Evolutionary conservation across 2,888 invertebrate genomes (phyloP), one percentile per base, ranked within the genome.

Genomic region (Ptilodon capucinus): DNA sequence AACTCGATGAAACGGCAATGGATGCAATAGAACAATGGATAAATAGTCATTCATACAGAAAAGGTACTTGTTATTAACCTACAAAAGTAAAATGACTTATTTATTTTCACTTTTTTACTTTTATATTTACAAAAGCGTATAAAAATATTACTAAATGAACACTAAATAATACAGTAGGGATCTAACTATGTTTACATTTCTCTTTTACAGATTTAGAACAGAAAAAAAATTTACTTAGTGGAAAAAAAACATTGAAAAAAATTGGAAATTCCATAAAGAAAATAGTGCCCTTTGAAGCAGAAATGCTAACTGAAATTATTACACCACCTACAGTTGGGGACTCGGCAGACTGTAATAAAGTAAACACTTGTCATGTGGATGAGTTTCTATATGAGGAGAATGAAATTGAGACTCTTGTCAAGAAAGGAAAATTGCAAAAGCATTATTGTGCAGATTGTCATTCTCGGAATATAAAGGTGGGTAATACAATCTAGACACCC

Each of bases 331-430:
- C 60, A 14, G 71, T 83, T 25, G 91, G 91, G 5, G 81, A 86
- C 42, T 92, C 92, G 75, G 79, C 92, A 8, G 92, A 93, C 65
- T 93, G 93, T 59, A 86, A 88, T 53, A 77, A 84, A 17, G 64
- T 74, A 2, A 91, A 92, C 44, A 93, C 93, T 2, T 81, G 92
- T 11, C 94, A 95, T 76, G 89, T 95, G 0, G 95, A 95, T 82
- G 93, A 93, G 35, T 95, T 95, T 70, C 85, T 95, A 0, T 95
- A 94, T 84, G 93, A 94, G 60, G 94, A 94, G 52, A 90, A 92
- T 13, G 91, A 92, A 51, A 81, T 94, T 9, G 93, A 94, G 42
- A 57, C 79, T 8, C 62, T 90, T 30, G 75, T 81, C 1, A 76
- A 81, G 56, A 61, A 72, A 23, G 84, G 82, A 19, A 85, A 82